These are phyloP conservation scores for Spea bombifrons DNA, from an alignment of 2,113 vertebrate species.

Conservation along the genomic window DNA sequence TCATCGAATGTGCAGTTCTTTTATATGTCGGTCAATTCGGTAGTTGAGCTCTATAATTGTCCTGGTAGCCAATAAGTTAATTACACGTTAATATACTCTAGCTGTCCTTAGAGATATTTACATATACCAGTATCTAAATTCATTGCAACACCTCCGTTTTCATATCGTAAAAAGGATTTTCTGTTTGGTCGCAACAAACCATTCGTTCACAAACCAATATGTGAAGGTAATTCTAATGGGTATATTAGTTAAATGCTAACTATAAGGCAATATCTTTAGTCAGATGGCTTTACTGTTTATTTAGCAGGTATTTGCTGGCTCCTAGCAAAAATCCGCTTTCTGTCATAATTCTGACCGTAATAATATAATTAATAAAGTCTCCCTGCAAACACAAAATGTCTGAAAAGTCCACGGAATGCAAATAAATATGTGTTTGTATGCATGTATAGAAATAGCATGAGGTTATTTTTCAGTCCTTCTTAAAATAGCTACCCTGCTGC, in stretches of 20 bases:
- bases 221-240: neutral
- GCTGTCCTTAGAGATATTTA: constrained; percentile 7
- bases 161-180: neutral
- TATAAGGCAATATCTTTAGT: neutral
- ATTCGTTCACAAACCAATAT: neutral
- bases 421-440: constrained; percentile 6
- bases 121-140: constrained; percentile 1
- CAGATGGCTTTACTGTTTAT: neutral
- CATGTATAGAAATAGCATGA: neutral
- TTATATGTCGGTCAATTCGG: too few species aligned
- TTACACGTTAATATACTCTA: constrained; percentile 16
- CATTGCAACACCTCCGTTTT: neutral
- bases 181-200: neutral
- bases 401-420: neutral
- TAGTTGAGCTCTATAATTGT: constrained; percentile 23
- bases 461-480: constrained; percentile 22
- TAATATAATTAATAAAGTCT: neutral
- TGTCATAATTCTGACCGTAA: neutral
- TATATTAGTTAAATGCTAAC: neutral
- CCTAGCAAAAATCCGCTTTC: neutral
- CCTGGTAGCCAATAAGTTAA: constrained; percentile 41
- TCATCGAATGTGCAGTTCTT: constrained; percentile 34
- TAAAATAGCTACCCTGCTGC: constrained; percentile 25
- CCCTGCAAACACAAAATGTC: neutral
- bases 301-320: neutral